A percentile compares a stretch with the other conserved stretches of the same genome.
Conservation (phyloP, 2,888 invertebrate genomes). For the Crematogaster levior region DNA sequence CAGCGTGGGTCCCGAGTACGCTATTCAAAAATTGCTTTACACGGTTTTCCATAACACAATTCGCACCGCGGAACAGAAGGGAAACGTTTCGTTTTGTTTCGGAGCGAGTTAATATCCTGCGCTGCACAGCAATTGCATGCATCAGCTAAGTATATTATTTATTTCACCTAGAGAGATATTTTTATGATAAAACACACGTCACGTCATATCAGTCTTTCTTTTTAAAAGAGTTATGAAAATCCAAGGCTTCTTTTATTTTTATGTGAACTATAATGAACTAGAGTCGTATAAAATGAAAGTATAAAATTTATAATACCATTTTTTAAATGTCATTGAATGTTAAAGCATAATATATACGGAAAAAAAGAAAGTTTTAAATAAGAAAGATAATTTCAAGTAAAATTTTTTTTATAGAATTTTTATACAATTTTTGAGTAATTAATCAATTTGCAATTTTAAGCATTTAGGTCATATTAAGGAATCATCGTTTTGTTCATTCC, state of each 20-base stretch:
- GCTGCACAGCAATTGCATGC: conserved; percentile 18
- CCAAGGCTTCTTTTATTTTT: neutral
- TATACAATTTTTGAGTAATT: conserved; percentile 10
- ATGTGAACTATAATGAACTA: neutral
- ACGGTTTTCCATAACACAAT: conserved; percentile 43
- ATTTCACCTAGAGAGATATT: neutral
- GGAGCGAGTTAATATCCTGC: conserved; percentile 24
- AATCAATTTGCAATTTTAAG: neutral
- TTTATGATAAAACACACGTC: conserved; percentile 19
- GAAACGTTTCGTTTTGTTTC: conserved; percentile 28
- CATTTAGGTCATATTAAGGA: neutral
- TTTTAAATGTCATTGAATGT: neutral
- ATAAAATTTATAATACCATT: neutral
- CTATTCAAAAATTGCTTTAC: conserved; percentile 46
- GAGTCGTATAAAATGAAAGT: neutral
- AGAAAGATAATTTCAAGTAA: too few relatives aligned
- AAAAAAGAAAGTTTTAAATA: neutral
- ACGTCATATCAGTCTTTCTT: neutral
- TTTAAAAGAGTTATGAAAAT: neutral
- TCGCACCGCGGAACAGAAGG: conserved; percentile 26
- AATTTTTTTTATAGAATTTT: too few relatives aligned
- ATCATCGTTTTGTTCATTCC: neutral
- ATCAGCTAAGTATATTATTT: conserved; percentile 33
- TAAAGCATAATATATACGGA: neutral
- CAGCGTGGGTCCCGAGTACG: conserved; percentile 18